phyloP scores from a whole-genome alignment of 2,797 vertebrate species.

The Chiroxiphia lanceolata region DNA sequence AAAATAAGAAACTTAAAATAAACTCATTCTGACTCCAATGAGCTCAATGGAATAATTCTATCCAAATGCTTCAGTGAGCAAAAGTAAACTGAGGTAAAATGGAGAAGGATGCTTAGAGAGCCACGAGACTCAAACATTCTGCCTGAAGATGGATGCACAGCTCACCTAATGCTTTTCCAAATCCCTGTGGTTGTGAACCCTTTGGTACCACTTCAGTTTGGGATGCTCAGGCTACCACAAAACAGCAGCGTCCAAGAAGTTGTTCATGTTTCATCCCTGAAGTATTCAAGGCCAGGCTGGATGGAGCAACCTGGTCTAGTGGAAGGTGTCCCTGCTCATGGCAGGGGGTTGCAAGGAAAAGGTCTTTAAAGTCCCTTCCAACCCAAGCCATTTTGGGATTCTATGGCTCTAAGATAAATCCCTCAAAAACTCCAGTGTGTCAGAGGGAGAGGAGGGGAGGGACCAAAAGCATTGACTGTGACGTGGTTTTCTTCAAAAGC shows the following conservation, averaged over 20 bases:
- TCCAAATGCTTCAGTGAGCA: slow-evolving; percentile 8
- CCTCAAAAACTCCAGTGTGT: neutral
- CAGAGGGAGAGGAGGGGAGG: neutral
- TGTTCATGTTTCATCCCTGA: neutral
- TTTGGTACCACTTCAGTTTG: neutral
- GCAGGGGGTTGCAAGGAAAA: neutral
- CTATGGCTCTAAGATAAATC: neutral
- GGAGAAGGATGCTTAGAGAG: neutral
- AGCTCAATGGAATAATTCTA: neutral
- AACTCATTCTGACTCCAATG: neutral
- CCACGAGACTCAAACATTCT: neutral
- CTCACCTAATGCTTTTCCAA: neutral
- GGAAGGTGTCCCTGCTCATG: neutral
- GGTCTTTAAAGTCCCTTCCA: neutral
- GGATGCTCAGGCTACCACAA: neutral
- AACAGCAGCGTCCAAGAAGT: neutral
- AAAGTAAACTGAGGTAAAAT: slow-evolving; percentile 43
- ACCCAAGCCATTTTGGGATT: neutral
- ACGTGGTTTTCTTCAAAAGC: neutral
- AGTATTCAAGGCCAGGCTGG: neutral
- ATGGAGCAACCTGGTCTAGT: neutral
- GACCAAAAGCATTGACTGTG: neutral
- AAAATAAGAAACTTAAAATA: neutral
- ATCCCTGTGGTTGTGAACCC: neutral
- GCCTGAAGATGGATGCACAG: neutral